Percentiles rank a stretch among this genome's conserved stretches.
These are phyloP conservation scores for Gobiocypris rarus DNA, from an alignment of 2,113 vertebrate species.

Conservation along the genomic window DNA sequence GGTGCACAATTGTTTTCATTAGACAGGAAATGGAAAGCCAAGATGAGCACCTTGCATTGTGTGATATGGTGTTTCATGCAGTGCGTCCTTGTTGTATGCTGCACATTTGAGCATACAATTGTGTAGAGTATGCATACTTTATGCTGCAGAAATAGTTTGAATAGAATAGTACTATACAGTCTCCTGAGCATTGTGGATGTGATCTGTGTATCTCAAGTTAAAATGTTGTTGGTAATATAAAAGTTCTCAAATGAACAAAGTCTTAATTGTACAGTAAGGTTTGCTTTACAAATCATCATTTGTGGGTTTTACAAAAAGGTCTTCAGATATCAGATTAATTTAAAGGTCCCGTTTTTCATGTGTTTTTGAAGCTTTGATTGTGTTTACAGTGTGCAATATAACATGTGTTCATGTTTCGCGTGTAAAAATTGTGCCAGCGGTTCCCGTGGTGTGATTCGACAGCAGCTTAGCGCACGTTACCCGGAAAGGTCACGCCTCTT, in stretches of 20 bases:
- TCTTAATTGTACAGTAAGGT: neutral
- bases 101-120: neutral
- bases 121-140: neutral
- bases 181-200: neutral
- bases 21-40: neutral
- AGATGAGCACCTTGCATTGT: neutral
- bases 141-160: neutral
- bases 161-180: neutral
- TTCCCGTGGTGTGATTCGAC: too few relatives aligned
- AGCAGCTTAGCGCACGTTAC: too few relatives aligned
- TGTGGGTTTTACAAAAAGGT: neutral
- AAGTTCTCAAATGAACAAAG: neutral
- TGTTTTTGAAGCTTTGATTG: too few relatives aligned
- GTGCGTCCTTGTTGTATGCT: neutral
- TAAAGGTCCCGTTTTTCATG: too few relatives aligned
- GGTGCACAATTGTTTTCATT: too few relatives aligned
- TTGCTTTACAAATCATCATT: neutral
- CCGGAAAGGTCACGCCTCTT: too few relatives aligned
- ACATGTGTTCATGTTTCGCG: too few relatives aligned
- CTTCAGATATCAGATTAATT: neutral
- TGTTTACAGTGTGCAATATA: too few relatives aligned
- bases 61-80: neutral
- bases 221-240: neutral
- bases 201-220: neutral
- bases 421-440: too few relatives aligned